Evolutionary conservation across 2,888 invertebrate species (phyloP).

Genomic region (Auanema sp.): DNA sequence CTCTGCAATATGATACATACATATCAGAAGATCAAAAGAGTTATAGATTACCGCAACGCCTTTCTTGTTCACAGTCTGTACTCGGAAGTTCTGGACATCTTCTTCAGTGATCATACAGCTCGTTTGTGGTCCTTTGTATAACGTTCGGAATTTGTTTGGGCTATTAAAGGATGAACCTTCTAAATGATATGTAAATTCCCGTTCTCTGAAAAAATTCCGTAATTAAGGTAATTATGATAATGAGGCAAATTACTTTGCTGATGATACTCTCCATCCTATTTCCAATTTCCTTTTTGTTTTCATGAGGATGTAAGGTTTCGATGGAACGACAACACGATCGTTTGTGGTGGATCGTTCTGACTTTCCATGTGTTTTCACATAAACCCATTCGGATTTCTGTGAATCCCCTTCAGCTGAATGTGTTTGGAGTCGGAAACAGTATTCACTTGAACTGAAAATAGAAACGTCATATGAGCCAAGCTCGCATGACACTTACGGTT

Average conservation of each 20-base stretch:
- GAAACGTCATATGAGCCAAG: neutral
- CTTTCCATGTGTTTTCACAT: slow-evolving; percentile 12
- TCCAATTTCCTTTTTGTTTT: no score
- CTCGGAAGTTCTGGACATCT: slow-evolving; percentile 36
- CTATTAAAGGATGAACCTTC: slow-evolving; percentile 25
- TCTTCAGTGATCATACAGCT: slow-evolving; percentile 33
- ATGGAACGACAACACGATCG: no score
- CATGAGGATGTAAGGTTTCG: no score
- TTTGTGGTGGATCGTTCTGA: neutral
- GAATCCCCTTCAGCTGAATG: slow-evolving; percentile 21
- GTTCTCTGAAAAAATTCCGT: slow-evolving; percentile 11
- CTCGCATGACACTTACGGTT: slow-evolving; percentile 15
- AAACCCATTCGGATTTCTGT: slow-evolving; percentile 22
- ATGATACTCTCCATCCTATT: no score
- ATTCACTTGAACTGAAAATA: slow-evolving; percentile 27
- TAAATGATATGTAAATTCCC: slow-evolving; percentile 21
- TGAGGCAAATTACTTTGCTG: no score
- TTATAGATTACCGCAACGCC: slow-evolving; percentile 12
- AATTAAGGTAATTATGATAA: neutral
- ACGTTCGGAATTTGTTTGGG: slow-evolving; percentile 20
- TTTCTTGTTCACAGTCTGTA: slow-evolving; percentile 28
- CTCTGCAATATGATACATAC: slow-evolving; percentile 15
- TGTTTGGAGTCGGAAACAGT: slow-evolving; percentile 48
- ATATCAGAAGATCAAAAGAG: neutral
- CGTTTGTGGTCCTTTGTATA: slow-evolving; percentile 34